phyloP scores from a whole-genome alignment of 2,113 vertebrate species.

The Chlamydotis undulata region DNA sequence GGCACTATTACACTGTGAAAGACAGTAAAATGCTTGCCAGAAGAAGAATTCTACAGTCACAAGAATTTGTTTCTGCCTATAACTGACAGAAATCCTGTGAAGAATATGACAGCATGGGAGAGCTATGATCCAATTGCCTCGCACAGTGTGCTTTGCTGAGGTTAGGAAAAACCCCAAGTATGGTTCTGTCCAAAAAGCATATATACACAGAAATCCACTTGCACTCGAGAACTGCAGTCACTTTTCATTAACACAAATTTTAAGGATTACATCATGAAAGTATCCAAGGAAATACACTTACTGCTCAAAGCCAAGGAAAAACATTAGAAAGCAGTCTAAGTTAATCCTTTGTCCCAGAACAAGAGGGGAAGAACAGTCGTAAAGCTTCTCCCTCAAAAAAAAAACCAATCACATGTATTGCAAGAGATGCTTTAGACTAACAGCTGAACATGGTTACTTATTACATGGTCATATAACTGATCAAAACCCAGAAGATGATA shows the following conservation, averaged over 20 bases:
- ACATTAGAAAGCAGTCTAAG: neutral
- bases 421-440: neutral
- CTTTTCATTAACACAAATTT: neutral
- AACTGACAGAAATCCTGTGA: neutral
- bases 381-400: neutral
- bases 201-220: accelerated
- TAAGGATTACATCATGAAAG: neutral
- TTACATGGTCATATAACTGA: neutral
- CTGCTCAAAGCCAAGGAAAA: neutral
- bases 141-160: neutral
- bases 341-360: neutral
- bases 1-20: neutral
- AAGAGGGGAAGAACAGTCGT: neutral
- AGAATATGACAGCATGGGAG: neutral
- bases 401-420: neutral
- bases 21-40: neutral
- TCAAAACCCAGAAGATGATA: neutral
- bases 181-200: neutral
- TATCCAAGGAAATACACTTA: neutral
- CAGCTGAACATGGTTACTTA: neutral
- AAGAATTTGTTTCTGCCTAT: neutral
- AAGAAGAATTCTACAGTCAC: neutral
- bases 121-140: neutral
- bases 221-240: neutral
- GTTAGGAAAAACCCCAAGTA: neutral